These are phyloP conservation scores for Odontocerum albicorne DNA, from an alignment of 2,888 invertebrate genomes.

Conservation along the genomic window DNA sequence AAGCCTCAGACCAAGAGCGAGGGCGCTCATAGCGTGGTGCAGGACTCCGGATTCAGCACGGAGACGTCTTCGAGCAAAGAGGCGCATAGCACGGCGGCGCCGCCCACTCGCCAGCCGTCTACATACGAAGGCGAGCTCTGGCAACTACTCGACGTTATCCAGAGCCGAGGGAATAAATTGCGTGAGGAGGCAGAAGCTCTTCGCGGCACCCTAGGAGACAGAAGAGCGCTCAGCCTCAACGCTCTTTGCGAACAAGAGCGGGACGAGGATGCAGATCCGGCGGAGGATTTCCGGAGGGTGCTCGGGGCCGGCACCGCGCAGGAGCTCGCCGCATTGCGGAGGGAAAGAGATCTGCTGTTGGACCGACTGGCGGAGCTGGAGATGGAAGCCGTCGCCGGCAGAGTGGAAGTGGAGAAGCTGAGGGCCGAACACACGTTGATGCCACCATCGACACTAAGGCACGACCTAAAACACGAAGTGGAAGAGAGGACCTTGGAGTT, in stretches of 20 bases:
- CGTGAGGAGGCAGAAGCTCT: constrained; percentile 71
- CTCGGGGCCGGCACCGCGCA: constrained; percentile 61
- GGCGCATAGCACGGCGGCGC: constrained; percentile 65
- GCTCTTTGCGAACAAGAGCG: constrained; percentile 44
- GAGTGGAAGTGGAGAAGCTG: constrained; percentile 65
- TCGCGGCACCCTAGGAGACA: constrained; percentile 54
- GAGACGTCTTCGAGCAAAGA: constrained; percentile 84
- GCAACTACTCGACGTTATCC: constrained; percentile 85
- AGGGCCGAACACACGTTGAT: constrained; percentile 63
- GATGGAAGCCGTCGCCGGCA: constrained; percentile 69
- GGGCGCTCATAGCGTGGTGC: constrained; percentile 62
- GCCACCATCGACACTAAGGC: constrained; percentile 48
- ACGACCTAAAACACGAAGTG: constrained; percentile 35
- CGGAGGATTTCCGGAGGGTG: constrained; percentile 52
- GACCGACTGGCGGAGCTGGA: constrained; percentile 77
- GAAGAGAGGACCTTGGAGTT: constrained; percentile 37
- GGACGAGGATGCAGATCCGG: constrained; percentile 44
- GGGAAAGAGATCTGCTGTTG: constrained; percentile 74
- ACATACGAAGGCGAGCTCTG: constrained; percentile 74
- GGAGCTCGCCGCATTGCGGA: constrained; percentile 64
- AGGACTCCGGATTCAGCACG: constrained; percentile 89
- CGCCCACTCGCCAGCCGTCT: constrained; percentile 43
- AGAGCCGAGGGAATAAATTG: constrained; percentile 71
- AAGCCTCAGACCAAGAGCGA: constrained; percentile 65
- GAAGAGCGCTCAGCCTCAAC: constrained; percentile 44